Evolutionary conservation across 1,140 invertebrate species (phyloP), one percentile per base, ranked within the genome.

Genomic region (Pseudoatta argentina): DNA sequence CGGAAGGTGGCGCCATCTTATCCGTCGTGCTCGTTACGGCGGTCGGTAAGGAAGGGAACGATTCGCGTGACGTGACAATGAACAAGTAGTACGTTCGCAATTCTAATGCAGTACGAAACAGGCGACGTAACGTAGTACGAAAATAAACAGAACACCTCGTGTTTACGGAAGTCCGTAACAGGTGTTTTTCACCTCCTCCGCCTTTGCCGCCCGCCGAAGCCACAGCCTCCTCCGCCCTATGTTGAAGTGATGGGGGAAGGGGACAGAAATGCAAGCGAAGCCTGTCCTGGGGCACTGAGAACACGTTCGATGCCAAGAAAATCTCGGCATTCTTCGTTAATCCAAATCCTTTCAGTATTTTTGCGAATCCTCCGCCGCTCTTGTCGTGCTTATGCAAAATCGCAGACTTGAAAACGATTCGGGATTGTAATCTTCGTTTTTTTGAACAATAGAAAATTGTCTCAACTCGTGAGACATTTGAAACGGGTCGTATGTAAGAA

Each of bases 91-190:
- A 34, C 30, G 5, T 51, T 14, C 24, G 69, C 90, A 88, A 92
- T 91, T 88, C 88, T 76, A 86, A 73, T 75, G 55, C 21, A 77
- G 85, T 85, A 90, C 85, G 87, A 91, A 92, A 93, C 91, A 88
- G 91, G 63, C 63, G 48, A 69, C 81, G 78, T 86, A 85, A 69
- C 81, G 78, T 86, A 85, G 87, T 87, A 91, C 86, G 88, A 91
- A 92, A 92, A 93, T 93, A 92, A 93, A 93, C 85, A 92, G 91
- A 92, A 91, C 90, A 85, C 89, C 88, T 93, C 89, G 87, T 90
- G 91, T 93, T 92, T 93, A 88, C 91, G 86, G 87, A 88, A 86
- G 82, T 88, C 86, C 86, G 91, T 93, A 93, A 93, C 92, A 93
- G 92, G 93, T 93, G 93, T 93, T 93, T 91, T 90, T 90, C 69